Evolutionary conservation across 2,113 vertebrate genomes (phyloP).

Genomic region (Parus major): DNA sequence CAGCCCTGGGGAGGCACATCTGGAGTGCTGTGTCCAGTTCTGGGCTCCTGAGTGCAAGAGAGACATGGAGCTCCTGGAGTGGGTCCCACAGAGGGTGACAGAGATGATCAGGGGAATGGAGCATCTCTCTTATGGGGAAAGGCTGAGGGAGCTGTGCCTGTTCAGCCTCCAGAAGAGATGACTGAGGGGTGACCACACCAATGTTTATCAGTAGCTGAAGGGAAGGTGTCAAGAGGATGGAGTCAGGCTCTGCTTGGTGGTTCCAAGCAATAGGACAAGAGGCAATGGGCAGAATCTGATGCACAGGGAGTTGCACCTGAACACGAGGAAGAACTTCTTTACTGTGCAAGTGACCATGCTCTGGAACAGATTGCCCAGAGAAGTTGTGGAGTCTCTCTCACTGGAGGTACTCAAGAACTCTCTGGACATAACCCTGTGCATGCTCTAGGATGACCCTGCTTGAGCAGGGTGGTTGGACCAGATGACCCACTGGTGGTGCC

Average conservation of each 20-base stretch:
- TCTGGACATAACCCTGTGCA: accelerated
- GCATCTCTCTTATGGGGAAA: neutral
- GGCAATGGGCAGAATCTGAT: neutral
- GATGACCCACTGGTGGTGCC: neutral
- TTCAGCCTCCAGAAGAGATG: neutral
- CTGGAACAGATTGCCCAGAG: no score
- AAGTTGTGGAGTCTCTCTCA: accelerated
- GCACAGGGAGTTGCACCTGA: neutral
- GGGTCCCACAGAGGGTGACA: neutral
- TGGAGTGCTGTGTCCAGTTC: neutral
- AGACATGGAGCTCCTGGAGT: neutral
- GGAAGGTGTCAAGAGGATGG: accelerated
- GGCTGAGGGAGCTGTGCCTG: neutral
- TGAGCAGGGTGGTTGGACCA: neutral
- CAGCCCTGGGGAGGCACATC: neutral
- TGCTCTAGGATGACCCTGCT: neutral
- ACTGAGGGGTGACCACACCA: accelerated
- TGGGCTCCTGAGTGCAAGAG: neutral
- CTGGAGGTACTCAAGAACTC: neutral
- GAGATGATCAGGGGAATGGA: neutral
- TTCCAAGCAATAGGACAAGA: neutral
- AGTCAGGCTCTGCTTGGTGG: neutral
- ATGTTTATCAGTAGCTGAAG: neutral
- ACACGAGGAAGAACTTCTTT: neutral
- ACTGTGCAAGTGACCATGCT: accelerated